Evolutionary conservation across 2,113 vertebrate species (phyloP).

Genomic region (Pelodiscus sinensis): DNA sequence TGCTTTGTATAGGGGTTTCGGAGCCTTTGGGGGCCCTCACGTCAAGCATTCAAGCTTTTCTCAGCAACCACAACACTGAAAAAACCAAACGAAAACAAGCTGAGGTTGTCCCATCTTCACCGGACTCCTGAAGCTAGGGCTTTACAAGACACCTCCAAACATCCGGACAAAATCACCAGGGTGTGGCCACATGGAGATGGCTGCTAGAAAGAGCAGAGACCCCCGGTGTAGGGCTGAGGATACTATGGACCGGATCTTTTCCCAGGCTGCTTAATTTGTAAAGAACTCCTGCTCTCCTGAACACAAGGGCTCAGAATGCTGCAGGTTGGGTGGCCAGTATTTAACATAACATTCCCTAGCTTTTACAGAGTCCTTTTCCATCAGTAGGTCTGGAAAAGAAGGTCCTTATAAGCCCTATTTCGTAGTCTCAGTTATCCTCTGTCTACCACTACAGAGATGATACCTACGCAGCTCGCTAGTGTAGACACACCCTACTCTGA

Average conservation of each 20-base stretch:
- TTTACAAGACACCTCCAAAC: background rate
- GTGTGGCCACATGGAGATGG: background rate
- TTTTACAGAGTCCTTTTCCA: background rate
- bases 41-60: background rate
- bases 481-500: background rate
- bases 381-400: background rate
- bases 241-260: too few relatives aligned
- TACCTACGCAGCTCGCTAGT: background rate
- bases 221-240: background rate
- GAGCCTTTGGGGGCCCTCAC: background rate
- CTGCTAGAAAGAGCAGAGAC: background rate
- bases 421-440: background rate
- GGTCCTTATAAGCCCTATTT: background rate
- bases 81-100: background rate
- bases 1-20: background rate
- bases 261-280: background rate
- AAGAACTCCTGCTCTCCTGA: background rate
- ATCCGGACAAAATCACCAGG: background rate
- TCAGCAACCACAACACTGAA: background rate
- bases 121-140: background rate
- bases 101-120: too few relatives aligned
- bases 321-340: background rate
- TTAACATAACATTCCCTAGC: background rate
- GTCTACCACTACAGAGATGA: background rate
- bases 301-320: background rate